Percentiles rank a stretch among this genome's conserved stretches.
phyloP scores from a whole-genome alignment of 2,113 vertebrate species.

The Chamaetylas fuelleborni region DNA sequence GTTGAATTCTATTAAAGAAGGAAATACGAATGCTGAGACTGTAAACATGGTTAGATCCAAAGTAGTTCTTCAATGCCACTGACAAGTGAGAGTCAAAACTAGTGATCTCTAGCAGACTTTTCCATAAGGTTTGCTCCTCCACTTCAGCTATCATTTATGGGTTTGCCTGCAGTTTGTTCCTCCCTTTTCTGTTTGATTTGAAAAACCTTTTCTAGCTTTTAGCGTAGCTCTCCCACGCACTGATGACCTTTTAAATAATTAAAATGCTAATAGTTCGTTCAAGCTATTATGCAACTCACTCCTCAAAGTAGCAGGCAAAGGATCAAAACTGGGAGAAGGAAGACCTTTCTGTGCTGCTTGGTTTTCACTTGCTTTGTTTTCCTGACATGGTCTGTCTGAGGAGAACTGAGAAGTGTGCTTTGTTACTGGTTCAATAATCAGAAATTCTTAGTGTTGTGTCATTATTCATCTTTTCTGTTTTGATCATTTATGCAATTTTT shows the following conservation, averaged over 20 bases:
- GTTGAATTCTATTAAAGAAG: neutral
- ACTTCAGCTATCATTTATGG: neutral
- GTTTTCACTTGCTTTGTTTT: conserved; percentile 35
- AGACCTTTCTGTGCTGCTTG: neutral
- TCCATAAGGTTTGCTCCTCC: neutral
- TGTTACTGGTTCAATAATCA: conserved; percentile 16
- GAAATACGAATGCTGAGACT: neutral
- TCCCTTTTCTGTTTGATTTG: neutral
- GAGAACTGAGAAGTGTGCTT: neutral
- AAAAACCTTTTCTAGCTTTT: neutral
- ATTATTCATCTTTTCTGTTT: conserved; percentile 23
- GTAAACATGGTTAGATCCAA: neutral
- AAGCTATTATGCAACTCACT: neutral
- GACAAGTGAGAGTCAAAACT: neutral
- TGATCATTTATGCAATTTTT: conserved; percentile 55
- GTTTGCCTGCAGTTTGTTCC: neutral
- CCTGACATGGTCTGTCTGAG: conserved; percentile 21
- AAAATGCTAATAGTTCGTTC: conserved; percentile 4
- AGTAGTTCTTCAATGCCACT: neutral
- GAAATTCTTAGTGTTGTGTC: neutral
- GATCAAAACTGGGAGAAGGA: neutral
- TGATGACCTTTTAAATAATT: conserved; percentile 56
- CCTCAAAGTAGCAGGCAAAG: conserved; percentile 2
- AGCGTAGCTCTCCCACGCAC: neutral
- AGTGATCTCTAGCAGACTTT: neutral